A percentile compares a stretch with the other conserved stretches of the same genome.
Evolutionary conservation across 2,113 vertebrate genomes (phyloP).

Genomic region (Ifrita kowaldi): DNA sequence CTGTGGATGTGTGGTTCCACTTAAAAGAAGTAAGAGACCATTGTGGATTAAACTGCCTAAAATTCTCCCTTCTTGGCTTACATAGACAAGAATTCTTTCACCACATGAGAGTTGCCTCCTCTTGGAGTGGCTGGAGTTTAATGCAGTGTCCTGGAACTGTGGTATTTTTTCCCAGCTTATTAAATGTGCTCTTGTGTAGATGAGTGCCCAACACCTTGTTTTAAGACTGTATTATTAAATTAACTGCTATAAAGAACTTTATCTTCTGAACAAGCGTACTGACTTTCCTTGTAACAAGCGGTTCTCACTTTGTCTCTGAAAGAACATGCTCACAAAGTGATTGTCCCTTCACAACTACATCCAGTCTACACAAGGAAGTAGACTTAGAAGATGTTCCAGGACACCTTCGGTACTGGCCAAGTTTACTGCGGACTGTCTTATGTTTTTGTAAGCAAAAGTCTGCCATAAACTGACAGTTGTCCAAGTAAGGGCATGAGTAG

Average conservation of each 20-base stretch:
- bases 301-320: slow-evolving; percentile 9
- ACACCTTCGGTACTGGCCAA: neutral
- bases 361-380: neutral
- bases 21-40: slow-evolving; percentile 26
- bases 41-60: slow-evolving; percentile 45
- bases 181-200: slow-evolving; percentile 57
- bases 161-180: slow-evolving; percentile 26
- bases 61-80: slow-evolving; percentile 22
- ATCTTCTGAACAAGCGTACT: slow-evolving; percentile 55
- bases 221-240: slow-evolving; percentile 68
- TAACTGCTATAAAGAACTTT: slow-evolving; percentile 72
- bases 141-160: slow-evolving; percentile 45
- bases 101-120: neutral
- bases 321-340: neutral
- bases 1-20: slow-evolving; percentile 49
- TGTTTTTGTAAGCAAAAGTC: slow-evolving; percentile 24
- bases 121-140: slow-evolving; percentile 30
- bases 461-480: slow-evolving; percentile 22
- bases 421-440: neutral
- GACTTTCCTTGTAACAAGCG: slow-evolving; percentile 15
- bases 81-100: slow-evolving; percentile 8
- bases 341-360: neutral
- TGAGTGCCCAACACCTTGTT: slow-evolving; percentile 44
- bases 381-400: slow-evolving; percentile 14
- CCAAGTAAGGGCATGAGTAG: neutral